These are phyloP conservation scores for Candidula unifasciata DNA, from an alignment of 2,888 invertebrate genomes.

Conservation along the genomic window DNA sequence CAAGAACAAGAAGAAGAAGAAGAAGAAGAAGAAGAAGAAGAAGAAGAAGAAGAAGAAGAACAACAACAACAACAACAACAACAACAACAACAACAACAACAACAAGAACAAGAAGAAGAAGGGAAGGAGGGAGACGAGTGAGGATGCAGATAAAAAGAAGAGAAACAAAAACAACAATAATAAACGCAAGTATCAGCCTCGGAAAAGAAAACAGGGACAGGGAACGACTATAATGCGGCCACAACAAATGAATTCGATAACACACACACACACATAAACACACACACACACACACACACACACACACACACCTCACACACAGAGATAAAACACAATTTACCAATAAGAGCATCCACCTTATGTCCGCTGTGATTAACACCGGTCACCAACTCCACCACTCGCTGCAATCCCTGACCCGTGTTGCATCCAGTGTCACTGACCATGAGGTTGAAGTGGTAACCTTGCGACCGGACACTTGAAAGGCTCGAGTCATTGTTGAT, in stretches of 20 bases:
- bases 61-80: background rate
- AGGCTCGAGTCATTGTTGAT: slow-evolving; percentile 34
- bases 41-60: background rate
- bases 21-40: background rate
- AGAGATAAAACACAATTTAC: background rate
- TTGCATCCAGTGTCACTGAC: slow-evolving; percentile 45
- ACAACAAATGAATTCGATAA: background rate
- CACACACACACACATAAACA: slow-evolving; percentile 23
- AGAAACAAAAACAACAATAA: background rate
- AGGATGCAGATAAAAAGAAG: background rate
- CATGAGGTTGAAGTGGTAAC: slow-evolving; percentile 35
- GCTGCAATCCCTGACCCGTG: slow-evolving; percentile 37
- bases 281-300: too few relatives aligned
- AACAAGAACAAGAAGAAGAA: background rate
- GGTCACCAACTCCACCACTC: slow-evolving; percentile 43
- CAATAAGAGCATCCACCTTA: slow-evolving; percentile 42
- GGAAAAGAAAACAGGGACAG: too few relatives aligned
- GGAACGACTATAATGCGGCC: too few relatives aligned
- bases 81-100: background rate
- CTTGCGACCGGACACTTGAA: background rate
- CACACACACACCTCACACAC: background rate
- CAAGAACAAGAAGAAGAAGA: too few relatives aligned
- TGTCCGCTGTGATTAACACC: background rate
- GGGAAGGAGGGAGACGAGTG: background rate
- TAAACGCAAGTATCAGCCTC: background rate